Base-by-base conservation (phyloP, 2,888 invertebrate genomes). In the Beris morrisii region DNA sequence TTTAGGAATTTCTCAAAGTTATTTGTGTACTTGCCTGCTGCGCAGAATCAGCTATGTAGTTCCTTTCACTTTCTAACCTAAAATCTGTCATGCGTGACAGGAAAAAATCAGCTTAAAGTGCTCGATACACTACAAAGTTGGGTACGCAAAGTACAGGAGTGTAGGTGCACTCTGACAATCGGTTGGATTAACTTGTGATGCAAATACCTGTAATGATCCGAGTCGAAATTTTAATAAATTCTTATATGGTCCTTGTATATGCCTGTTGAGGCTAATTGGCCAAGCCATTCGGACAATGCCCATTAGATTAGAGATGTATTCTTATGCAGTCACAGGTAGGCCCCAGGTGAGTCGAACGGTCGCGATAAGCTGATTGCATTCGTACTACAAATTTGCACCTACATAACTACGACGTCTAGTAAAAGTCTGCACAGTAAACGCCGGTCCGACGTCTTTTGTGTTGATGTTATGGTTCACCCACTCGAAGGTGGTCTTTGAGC, bases 51-150 rank as follows among this genome's bases (percentile, higher is more conserved):
- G n/a, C n/a, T n/a, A n/a, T n/a, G n/a, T n/a, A n/a, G n/a, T 58
- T 58, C 58, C 58, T 58, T 58, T 58, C 58, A 58, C 58, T 58
- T 22, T 58, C 58, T 58, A 58, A 46, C 58, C 46, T 46, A 30
- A 45, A 58, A 58, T 45, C 58, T 46, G 46, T 46, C 58, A 38
- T 45, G 58, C 58, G 46, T 58, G 46, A 46, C 45, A 28, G 28
- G 31, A 58, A 58, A 45, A 43, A 22, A 46, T 38, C 38, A 6
- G 15, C 12, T 15, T 48, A n/a, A 48, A 15, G 15, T 48, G 15
- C 15, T 48, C 6, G 6, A 15, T 4, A 15, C 5, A 9, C 15
- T 15, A 12, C 48, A 48, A 45, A 45, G n/a, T 11, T 38, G 5
- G 38, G 38, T 38, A 3, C 38, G 38, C 38, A 1, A 38, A 38